phyloP scores from a whole-genome alignment of 2,797 vertebrate genomes.

The Gymnocypris eckloni region DNA sequence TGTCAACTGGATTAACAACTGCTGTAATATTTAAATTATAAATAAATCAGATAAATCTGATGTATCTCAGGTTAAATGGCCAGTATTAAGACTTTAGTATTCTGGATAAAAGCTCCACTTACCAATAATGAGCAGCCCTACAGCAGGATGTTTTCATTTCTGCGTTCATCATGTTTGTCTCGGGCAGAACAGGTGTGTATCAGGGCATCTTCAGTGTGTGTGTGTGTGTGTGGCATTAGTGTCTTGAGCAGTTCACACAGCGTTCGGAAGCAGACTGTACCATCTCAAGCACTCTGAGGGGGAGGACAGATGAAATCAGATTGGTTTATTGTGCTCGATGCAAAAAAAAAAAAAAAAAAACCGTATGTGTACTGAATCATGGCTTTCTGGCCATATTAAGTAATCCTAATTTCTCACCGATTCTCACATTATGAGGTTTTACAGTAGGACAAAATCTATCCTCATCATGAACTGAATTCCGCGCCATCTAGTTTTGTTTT shows the following conservation, averaged over 20 bases:
- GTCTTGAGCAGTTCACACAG: constrained; percentile 12
- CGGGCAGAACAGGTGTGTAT: constrained; percentile 7
- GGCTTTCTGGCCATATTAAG: not conserved
- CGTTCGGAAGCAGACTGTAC: constrained; percentile 7
- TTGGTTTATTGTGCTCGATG: not conserved
- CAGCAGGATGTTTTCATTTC: constrained; percentile 1
- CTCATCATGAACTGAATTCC: not conserved
- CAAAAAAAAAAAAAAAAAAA: not conserved
- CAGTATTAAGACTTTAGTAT: not conserved
- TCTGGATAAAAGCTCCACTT: not conserved
- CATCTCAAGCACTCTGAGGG: not conserved
- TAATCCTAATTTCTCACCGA: no score
- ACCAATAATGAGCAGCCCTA: constrained; percentile 18
- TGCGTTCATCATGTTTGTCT: not conserved
- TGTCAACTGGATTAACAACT: not conserved
- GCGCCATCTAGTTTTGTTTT: not conserved
- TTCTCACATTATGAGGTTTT: not conserved
- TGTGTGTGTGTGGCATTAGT: not conserved
- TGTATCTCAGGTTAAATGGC: not conserved
- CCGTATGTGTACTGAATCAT: not conserved
- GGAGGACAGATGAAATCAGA: constrained; percentile 12
- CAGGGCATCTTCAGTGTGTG: not conserved
- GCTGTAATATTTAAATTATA: not conserved
- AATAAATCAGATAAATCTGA: not conserved
- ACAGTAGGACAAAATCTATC: not conserved